Evolutionary conservation across 2,888 invertebrate species (phyloP), one percentile per base, ranked within the genome.

Genomic region (Lasius platythorax): DNA sequence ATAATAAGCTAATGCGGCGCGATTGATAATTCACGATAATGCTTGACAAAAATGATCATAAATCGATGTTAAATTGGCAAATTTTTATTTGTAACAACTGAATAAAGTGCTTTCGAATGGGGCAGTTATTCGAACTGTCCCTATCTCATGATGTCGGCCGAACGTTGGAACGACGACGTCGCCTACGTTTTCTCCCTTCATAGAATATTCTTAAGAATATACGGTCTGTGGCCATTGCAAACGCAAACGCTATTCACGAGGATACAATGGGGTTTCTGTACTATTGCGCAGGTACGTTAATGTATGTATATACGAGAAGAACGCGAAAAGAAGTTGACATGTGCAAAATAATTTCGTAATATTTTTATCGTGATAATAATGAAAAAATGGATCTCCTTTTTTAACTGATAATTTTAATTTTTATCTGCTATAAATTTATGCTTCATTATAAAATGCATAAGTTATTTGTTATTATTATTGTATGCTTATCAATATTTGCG

Each of bases 221-320:
- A 53, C 8, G 84, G 84, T 50, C 3, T 82, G 63, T 84, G 84
- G 84, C 84, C 84, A 12, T 68, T 74, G 23, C 46, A 70, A 43
- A 43, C 12, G 12, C 9, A 72, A 53, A 76, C 58, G 23, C 8
- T 79, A 5, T 74, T 78, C 46, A 30, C 40, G 23, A 78, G 23
- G 40, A 67, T 72, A 43, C 63, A 23, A 79, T 72, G 70, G 9
- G 11, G 28, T 12, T 53, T 37, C 5, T 43, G 8, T 4, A 11
- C 37, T 9, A 68, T 40, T 30, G 11, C 23, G 28, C 37, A 37
- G 43, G 75, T 75, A 78, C 18, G 53, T 68, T 46, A 50, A 56
- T 33, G 6, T 23, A 46, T 46, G 37, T 66, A 28, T 12, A n/a
- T 15, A n/a, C 0, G 40, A 8, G n/a, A 46, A n/a, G 1, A n/a